Evolutionary conservation across 2,797 vertebrate genomes (phyloP).

Genomic region (Phoxinus dragarum): DNA sequence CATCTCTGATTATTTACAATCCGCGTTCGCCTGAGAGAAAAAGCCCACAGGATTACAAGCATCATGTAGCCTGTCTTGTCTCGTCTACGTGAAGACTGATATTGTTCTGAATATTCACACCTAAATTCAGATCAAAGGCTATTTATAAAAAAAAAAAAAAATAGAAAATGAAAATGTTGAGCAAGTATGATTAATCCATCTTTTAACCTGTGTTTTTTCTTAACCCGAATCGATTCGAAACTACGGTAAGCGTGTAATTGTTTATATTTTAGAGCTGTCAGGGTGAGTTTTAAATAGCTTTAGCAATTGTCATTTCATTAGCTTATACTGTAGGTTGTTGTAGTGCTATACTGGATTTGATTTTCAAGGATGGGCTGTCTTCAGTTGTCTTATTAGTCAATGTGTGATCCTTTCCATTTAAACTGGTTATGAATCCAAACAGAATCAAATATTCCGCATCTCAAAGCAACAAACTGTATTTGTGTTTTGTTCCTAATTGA

Average conservation of each 20-base stretch:
- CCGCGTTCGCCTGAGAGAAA: conserved; percentile 12
- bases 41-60: neutral
- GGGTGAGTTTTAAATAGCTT: neutral
- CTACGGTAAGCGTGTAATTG: too few species aligned
- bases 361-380: neutral
- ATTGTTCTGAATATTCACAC: neutral
- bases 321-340: neutral
- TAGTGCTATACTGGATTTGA: neutral
- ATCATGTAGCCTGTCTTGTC: conserved; percentile 10
- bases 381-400: neutral
- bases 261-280: neutral
- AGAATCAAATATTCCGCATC: neutral
- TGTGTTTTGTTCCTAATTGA: neutral
- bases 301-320: neutral
- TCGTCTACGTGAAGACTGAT: neutral
- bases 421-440: neutral
- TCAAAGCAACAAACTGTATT: neutral
- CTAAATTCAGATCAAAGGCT: too few species aligned
- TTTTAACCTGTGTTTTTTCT: neutral
- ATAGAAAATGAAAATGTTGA: neutral
- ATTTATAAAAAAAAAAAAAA: neutral
- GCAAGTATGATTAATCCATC: neutral
- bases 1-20: conserved; percentile 43
- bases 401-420: neutral
- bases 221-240: too few species aligned